Conservation (phyloP, 2,888 invertebrate genomes). For the Villa cingulata region DNA sequence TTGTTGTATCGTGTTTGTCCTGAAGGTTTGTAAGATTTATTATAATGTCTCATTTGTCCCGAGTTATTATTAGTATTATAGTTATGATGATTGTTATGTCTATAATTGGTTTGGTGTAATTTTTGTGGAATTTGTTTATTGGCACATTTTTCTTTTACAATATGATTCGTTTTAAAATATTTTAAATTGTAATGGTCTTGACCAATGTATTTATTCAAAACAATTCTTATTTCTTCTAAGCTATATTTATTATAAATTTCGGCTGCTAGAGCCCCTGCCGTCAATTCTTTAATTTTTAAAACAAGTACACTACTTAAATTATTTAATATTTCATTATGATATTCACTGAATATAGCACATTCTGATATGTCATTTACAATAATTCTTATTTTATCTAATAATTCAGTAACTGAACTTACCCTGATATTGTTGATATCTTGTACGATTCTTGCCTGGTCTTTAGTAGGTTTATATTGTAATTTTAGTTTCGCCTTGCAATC, state of each 20-base stretch:
- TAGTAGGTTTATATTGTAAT: not conserved
- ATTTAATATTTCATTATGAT: conserved; percentile 1
- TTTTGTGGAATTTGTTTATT: too few species aligned
- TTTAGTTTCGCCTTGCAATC: conserved; percentile 7
- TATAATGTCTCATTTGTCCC: too few species aligned
- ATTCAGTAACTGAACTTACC: conserved; percentile 3
- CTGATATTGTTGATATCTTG: not conserved
- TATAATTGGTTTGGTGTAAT: too few species aligned
- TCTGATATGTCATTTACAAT: not conserved
- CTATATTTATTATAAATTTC: conserved; percentile 4
- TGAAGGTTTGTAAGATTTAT: too few species aligned
- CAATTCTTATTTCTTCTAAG: conserved; percentile 2
- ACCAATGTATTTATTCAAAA: conserved; percentile 4
- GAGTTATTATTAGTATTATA: too few species aligned
- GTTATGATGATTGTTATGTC: too few species aligned
- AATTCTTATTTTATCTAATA: conserved; percentile 4
- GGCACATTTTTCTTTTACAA: too few species aligned
- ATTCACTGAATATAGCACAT: not conserved
- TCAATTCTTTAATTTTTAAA: conserved; percentile 4
- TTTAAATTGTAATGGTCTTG: not conserved
- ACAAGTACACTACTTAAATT: conserved; percentile 5
- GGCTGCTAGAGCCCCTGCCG: conserved; percentile 5
- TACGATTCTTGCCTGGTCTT: too few species aligned
- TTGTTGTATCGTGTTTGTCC: too few species aligned
- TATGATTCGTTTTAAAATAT: too few species aligned